Percentiles rank a stretch among this genome's conserved stretches.
Conservation (phyloP, 2,888 invertebrate species). For the Caenorhabditis becei region DNA sequence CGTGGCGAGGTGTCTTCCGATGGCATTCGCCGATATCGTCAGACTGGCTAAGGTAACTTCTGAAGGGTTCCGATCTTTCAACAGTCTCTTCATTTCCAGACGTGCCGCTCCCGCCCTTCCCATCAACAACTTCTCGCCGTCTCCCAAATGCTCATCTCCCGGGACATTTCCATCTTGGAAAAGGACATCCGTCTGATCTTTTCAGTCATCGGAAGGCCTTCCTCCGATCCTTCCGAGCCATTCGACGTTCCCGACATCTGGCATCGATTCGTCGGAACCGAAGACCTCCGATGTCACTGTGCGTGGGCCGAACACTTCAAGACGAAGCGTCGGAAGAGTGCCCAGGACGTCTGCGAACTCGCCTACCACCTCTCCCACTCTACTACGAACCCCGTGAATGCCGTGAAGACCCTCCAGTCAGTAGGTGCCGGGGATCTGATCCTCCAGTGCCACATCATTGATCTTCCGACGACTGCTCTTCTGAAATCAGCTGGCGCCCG, state of each 20-base stretch:
- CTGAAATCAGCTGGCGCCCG: slow-evolving; percentile 68
- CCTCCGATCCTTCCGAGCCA: slow-evolving; percentile 8
- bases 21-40: slow-evolving; percentile 40
- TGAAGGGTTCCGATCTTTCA: too few relatives aligned
- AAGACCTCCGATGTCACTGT: slow-evolving; percentile 61
- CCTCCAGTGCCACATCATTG: slow-evolving; percentile 69
- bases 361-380: slow-evolving; percentile 74
- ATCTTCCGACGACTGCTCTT: slow-evolving; percentile 67
- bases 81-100: slow-evolving; percentile 36
- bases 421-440: slow-evolving; percentile 66
- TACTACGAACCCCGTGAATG: slow-evolving; percentile 39
- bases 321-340: slow-evolving; percentile 66
- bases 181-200: slow-evolving; percentile 45
- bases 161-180: slow-evolving; percentile 52
- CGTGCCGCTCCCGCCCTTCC: slow-evolving; percentile 59
- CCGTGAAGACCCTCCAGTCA: slow-evolving; percentile 63
- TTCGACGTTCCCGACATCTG: slow-evolving; percentile 51
- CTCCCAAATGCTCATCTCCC: slow-evolving; percentile 60
- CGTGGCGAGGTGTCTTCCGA: slow-evolving; percentile 62
- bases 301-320: slow-evolving; percentile 74
- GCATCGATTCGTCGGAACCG: slow-evolving; percentile 54
- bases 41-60: slow-evolving; percentile 40
- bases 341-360: slow-evolving; percentile 71
- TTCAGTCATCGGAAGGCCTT: slow-evolving; percentile 24
- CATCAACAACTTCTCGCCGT: slow-evolving; percentile 65